Evolutionary conservation across 2,888 invertebrate genomes (phyloP).

Genomic region (Coelinius sp.): DNA sequence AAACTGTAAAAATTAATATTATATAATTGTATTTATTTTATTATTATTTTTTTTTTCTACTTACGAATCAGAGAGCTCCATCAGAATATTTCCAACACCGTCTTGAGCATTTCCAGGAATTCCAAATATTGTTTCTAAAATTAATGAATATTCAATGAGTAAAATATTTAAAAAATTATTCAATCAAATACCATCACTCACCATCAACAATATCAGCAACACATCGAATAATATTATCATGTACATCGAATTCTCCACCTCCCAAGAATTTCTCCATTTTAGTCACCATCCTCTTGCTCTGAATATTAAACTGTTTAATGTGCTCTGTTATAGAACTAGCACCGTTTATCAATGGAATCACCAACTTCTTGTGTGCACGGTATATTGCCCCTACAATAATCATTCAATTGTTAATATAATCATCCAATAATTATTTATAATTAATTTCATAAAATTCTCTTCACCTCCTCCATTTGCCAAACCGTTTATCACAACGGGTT

Average conservation of each 20-base stretch:
- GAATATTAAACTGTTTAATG: conserved; percentile 25
- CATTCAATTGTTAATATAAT: background rate
- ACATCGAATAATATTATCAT: conserved; percentile 30
- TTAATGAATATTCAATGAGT: background rate
- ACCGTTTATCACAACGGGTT: background rate
- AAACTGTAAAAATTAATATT: background rate
- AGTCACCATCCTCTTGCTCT: background rate
- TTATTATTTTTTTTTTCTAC: background rate
- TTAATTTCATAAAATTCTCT: background rate
- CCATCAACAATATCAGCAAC: conserved; percentile 29
- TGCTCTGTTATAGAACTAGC: background rate
- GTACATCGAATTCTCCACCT: conserved; percentile 25
- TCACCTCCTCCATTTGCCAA: background rate
- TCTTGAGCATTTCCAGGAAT: conserved; percentile 29
- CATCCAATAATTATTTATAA: background rate
- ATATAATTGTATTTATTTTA: background rate
- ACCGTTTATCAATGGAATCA: conserved; percentile 35
- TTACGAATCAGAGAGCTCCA: background rate
- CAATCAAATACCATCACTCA: background rate
- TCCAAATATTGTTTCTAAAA: conserved; percentile 41
- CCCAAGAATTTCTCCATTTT: background rate
- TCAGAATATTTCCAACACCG: conserved; percentile 14
- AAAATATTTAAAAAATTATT: background rate
- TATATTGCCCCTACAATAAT: conserved; percentile 4
- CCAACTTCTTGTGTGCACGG: conserved; percentile 31